Base-by-base conservation (phyloP, 2,888 invertebrate species). In the Malachius bipustulatus region DNA sequence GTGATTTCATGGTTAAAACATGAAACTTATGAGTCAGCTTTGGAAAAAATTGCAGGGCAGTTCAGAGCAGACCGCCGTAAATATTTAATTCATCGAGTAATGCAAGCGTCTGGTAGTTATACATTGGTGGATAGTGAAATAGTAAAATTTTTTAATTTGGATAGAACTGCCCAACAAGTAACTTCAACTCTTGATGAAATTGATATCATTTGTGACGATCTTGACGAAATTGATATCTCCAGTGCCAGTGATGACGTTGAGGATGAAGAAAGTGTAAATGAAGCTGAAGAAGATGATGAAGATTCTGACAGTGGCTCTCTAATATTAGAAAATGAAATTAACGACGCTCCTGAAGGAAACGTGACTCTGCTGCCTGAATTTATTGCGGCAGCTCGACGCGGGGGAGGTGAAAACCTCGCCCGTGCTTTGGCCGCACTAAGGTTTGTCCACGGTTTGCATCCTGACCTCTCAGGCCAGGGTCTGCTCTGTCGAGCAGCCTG, bases 1-100 rank as follows among this genome's bases (percentile, higher is more conserved):
- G 65, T 84, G 4, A 67, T 91, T 3, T 66, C 71, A 37, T 91
- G 90, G 89, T 54, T 91, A 2, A 71, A 74, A 47, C 70, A 74
- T 49, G 77, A 82, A 55, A 75, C 73, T 1, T 64, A 77, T 13
- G 75, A 82, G 9, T 67, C 75, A 2, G 87, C 84, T 0, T 61
- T 85, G 9, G 55, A 65, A 4, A 77, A 76, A 57, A 73, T 84
- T 44, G 50, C 84, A 16, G 68, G 71, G 0, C 64, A 74, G 42
- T 56, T 82, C 31, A 75, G 71, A 47, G 69, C 69, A 48, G 56
- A 57, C 2, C 63, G 69, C 26, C 67, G 79, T 15, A 56, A 63
- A 19, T 63, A 57, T 35, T 63, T 82, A 12, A 57, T 70, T 31
- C 49, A 56, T 1, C 68, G 73, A 42, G 75, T 85, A 9, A 67